A percentile compares a stretch with the other conserved stretches of the same genome.
Evolutionary conservation across 1,140 invertebrate species (phyloP).

Genomic region (Formica selysi): DNA sequence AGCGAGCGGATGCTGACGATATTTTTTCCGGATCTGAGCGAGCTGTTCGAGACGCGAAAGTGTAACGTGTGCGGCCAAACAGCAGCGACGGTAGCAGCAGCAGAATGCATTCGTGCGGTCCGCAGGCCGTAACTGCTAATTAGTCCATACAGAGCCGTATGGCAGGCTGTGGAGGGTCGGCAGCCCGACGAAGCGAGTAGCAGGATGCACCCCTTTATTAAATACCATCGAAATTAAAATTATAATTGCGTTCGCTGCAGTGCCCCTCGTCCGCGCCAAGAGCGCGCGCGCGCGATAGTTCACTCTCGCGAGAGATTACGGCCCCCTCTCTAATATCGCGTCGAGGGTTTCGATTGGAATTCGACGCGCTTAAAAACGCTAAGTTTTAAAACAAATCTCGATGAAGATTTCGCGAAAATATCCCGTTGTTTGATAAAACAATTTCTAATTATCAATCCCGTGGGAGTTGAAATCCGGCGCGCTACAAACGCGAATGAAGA

Average conservation of each 20-base stretch:
- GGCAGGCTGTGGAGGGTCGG: constrained; percentile 73
- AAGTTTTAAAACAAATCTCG: constrained; percentile 23
- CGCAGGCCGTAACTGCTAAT: constrained; percentile 86
- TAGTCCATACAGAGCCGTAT: constrained; percentile 80
- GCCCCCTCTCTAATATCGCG: constrained; percentile 45
- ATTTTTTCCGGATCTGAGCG: constrained; percentile 16
- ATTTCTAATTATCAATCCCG: constrained; percentile 55
- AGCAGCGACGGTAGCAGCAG: constrained; percentile 26
- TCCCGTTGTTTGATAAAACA: constrained; percentile 23
- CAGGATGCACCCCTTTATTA: constrained; percentile 85
- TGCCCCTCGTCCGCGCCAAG: constrained; percentile 63
- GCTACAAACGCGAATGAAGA: neutral
- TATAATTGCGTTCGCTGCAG: constrained; percentile 86
- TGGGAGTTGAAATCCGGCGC: neutral
- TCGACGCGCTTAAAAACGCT: constrained; percentile 57
- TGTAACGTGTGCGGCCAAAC: constrained; percentile 67
- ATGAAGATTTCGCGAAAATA: constrained; percentile 57
- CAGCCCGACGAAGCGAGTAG: constrained; percentile 67
- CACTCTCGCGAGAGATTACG: constrained; percentile 57
- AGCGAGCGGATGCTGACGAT: neutral
- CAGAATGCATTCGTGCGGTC: constrained; percentile 78
- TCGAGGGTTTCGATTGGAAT: constrained; percentile 59
- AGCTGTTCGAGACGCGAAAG: constrained; percentile 66
- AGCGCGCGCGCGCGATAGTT: constrained; percentile 74
- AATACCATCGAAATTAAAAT: constrained; percentile 87